Evolutionary conservation across 2,888 invertebrate genomes (phyloP), one percentile per base, ranked within the genome.

Genomic region (Amorpha juglandis): DNA sequence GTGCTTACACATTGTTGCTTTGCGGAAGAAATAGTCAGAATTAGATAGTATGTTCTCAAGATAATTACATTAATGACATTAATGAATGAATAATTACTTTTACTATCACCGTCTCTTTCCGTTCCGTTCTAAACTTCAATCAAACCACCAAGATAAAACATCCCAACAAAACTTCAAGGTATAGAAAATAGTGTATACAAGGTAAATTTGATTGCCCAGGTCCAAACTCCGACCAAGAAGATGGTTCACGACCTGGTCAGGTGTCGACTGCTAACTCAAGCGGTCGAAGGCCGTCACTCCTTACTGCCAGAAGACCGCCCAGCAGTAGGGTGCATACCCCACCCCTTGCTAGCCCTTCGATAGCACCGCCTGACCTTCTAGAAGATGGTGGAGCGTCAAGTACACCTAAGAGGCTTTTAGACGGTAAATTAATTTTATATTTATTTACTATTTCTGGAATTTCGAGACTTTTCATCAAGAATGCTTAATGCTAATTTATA

Each of bases 321-420:
- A 93, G 87, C 70, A 95, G 94, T 84, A 94, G 95, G 81, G 96
- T 95, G 69, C 97, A 95, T 84, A 96, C 97, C 65, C 97, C 97
- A 72, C 97, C 96, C 27, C 94, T 96, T 52, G 96, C 95, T 75
- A 96, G 96, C 65, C 92, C 95, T 27, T 91, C 95, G 47, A 95
- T 94, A 74, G 95, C 95, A 27, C 95, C 94, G 14, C 95, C 95
- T 65, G 96, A 96, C 77, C 87, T 95, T 1, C 88, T 96, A 75
- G 95, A 96, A 81, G 97, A 96, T 78, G 97, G 96, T 70, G 97
- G 97, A n/a, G 96, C 97, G 66, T 96, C 96, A 19, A 97, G 97
- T 76, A 97, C 97, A 47, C 97, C 97, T 66, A 95, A 96, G 80
- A 90, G 96, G 70, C 88, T 96, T 70, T 94, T 96, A 71, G 95